A percentile compares a stretch with the other conserved stretches of the same genome.
Evolutionary conservation across 30 jellyfish, hydroid and myxozoan species (phyloP).

Genomic region (Aurelia aurita): DNA sequence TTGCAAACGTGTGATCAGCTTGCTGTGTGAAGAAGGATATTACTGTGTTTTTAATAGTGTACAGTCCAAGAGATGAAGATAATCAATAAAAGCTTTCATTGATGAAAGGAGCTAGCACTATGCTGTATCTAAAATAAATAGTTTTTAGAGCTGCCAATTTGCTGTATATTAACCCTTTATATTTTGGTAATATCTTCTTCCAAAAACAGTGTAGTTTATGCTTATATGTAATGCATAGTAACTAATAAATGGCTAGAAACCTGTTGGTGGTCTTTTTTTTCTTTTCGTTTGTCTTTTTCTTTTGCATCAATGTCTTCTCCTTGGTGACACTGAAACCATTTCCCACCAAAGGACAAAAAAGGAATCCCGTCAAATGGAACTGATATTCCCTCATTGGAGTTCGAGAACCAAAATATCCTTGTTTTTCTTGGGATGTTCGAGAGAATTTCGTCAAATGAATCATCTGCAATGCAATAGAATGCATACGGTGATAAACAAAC

Average conservation of each 20-base stretch:
- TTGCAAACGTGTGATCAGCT: conserved; percentile 37
- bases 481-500: neutral
- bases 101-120: too few relatives aligned
- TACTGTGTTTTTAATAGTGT: neutral
- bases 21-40: neutral
- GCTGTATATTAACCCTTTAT: too few relatives aligned
- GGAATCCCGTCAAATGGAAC: conserved; percentile 55
- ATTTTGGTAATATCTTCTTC: neutral
- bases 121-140: too few relatives aligned
- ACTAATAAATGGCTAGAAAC: neutral
- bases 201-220: neutral
- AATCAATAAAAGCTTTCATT: too few relatives aligned
- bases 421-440: conserved; percentile 1
- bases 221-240: neutral
- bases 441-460: conserved; percentile 16
- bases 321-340: conserved; percentile 56
- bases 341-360: conserved; percentile 23
- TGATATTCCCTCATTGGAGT: conserved; percentile 12
- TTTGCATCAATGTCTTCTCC: conserved; percentile 49
- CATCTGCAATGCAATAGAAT: conserved; percentile 1
- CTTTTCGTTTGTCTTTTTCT: conserved; percentile 11
- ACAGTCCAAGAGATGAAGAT: too few relatives aligned
- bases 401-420: conserved; percentile 13
- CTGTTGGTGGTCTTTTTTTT: conserved; percentile 14
- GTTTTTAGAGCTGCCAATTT: too few relatives aligned